These are phyloP conservation scores for Oreocharis arfaki DNA, from an alignment of 2,113 vertebrate genomes.

Conservation along the genomic window DNA sequence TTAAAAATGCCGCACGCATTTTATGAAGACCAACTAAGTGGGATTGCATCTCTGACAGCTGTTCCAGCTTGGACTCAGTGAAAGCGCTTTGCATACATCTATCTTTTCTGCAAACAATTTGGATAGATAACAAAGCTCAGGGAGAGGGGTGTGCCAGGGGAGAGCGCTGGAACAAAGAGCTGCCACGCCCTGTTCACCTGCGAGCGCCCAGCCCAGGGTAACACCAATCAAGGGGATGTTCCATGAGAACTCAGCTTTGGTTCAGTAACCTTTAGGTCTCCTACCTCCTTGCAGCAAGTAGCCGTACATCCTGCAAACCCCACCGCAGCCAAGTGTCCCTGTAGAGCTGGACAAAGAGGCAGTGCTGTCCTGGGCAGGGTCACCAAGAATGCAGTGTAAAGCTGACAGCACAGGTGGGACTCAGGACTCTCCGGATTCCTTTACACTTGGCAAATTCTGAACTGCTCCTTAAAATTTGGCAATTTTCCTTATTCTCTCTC, in stretches of 20 bases:
- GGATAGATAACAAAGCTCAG: constrained; percentile 22
- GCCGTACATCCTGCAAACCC: background rate
- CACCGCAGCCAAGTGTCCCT: background rate
- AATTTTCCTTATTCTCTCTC: background rate
- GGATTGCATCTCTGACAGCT: constrained; percentile 61
- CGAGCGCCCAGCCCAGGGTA: background rate
- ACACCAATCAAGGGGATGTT: fast-evolving
- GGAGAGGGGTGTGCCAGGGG: background rate
- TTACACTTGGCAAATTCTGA: background rate
- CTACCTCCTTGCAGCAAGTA: background rate
- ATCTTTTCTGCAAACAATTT: background rate
- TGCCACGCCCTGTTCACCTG: background rate
- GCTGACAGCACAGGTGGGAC: background rate
- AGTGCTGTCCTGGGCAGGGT: fast-evolving
- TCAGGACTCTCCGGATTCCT: background rate
- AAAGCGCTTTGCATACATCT: constrained; percentile 48
- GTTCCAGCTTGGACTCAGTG: constrained; percentile 4
- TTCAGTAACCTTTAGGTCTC: background rate
- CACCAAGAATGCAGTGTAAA: background rate
- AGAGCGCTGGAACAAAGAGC: background rate
- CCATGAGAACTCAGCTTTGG: background rate
- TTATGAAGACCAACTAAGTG: constrained; percentile 56
- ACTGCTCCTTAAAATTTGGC: background rate
- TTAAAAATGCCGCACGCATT: constrained; percentile 51
- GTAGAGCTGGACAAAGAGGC: background rate